Evolutionary conservation across 2,113 vertebrate species (phyloP).

Genomic region (Reinhardtius hippoglossoides): DNA sequence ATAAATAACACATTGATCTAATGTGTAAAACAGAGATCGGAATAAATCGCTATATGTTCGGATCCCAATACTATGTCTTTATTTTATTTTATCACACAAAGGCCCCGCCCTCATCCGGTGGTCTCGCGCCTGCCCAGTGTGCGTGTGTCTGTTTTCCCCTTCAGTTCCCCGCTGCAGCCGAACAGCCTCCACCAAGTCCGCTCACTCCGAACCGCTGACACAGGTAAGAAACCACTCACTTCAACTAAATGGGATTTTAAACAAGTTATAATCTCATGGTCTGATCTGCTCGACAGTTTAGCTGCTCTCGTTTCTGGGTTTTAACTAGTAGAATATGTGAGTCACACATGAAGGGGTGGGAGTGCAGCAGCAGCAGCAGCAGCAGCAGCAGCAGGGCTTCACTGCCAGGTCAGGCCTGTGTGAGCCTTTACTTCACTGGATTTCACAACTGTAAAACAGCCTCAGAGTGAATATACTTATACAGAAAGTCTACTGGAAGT

Average conservation of each 20-base stretch:
- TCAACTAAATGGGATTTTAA: neutral
- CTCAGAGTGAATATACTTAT: neutral
- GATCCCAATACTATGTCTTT: neutral
- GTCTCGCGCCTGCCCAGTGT: slow-evolving; percentile 71
- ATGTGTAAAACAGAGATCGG: too few relatives aligned
- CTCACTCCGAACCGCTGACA: slow-evolving; percentile 24
- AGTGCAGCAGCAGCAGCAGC: neutral
- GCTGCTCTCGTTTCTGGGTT: slow-evolving; percentile 8
- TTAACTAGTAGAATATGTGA: slow-evolving; percentile 8
- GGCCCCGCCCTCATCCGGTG: slow-evolving; percentile 58
- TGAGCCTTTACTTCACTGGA: neutral
- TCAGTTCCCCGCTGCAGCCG: slow-evolving; percentile 67
- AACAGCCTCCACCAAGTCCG: slow-evolving; percentile 23
- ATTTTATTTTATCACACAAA: slow-evolving; percentile 22
- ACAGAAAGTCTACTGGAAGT: neutral
- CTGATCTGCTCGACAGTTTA: neutral
- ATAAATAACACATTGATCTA: too few relatives aligned
- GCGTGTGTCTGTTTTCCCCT: slow-evolving; percentile 68
- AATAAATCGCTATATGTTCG: too few relatives aligned
- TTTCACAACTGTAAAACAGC: slow-evolving; percentile 2
- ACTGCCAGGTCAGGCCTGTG: slow-evolving; percentile 33
- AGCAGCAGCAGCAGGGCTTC: slow-evolving; percentile 13
- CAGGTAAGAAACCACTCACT: slow-evolving; percentile 61
- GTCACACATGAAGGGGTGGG: slow-evolving; percentile 21
- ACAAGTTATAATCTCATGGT: neutral